Percentiles rank a stretch among this genome's conserved stretches.
Evolutionary conservation across 2,113 vertebrate genomes (phyloP).

Genomic region (Oreocharis arfaki): DNA sequence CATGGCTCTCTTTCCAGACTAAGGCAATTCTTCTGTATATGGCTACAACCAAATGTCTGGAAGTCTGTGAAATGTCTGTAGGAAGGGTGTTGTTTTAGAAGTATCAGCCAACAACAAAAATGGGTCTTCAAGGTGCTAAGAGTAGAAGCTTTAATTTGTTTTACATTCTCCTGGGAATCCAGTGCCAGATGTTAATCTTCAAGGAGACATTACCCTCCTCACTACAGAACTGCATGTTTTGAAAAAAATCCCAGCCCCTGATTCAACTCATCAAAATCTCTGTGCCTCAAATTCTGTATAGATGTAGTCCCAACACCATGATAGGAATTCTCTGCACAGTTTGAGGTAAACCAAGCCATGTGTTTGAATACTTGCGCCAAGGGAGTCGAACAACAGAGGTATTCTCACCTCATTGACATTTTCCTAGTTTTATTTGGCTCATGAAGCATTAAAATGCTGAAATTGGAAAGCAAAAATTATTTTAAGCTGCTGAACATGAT

Average conservation of each 20-base stretch:
- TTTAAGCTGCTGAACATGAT: not conserved
- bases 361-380: not conserved
- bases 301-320: not conserved
- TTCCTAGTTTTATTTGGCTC: slow-evolving; percentile 22
- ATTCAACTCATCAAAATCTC: not conserved
- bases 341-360: not conserved
- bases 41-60: not conserved
- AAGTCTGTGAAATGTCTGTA: not conserved
- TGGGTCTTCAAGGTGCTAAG: not conserved
- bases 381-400: not conserved
- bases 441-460: not conserved
- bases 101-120: not conserved
- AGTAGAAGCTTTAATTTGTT: not conserved
- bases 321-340: not conserved
- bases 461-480: not conserved
- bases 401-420: slow-evolving; percentile 28
- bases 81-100: not conserved
- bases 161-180: not conserved
- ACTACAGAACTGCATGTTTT: not conserved
- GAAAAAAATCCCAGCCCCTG: not conserved
- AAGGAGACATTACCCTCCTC: not conserved
- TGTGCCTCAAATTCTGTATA: not conserved
- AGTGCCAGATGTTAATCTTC: not conserved
- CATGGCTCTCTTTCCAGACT: not conserved
- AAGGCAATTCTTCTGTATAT: not conserved